Conservation (phyloP, 2,113 vertebrate species). For the Nipponia nippon region DNA sequence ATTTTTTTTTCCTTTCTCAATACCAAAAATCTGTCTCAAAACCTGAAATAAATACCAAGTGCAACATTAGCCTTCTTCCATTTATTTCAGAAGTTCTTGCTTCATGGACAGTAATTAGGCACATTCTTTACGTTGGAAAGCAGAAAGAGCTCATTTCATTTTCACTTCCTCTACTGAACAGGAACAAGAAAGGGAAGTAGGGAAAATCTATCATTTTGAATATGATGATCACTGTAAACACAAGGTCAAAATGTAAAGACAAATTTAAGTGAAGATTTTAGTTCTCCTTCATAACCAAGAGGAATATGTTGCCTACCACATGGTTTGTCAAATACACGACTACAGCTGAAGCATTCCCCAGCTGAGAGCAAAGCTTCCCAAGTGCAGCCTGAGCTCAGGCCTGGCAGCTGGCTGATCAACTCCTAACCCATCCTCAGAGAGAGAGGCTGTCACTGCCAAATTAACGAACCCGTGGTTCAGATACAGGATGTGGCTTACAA, state of each 20-base stretch:
- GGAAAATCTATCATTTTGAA: neutral
- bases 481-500: neutral
- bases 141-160: neutral
- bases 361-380: neutral
- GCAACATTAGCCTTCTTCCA: neutral
- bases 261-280: neutral
- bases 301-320: neutral
- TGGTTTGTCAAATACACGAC: neutral
- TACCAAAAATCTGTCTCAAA: neutral
- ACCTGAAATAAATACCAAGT: neutral
- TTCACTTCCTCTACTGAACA: neutral
- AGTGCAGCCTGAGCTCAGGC: rapidly evolving
- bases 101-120: neutral
- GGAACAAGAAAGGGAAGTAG: neutral
- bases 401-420: neutral
- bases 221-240: neutral
- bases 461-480: neutral
- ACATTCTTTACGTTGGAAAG: neutral
- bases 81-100: neutral
- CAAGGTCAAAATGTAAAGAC: neutral
- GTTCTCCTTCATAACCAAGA: neutral
- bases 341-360: neutral
- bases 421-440: neutral
- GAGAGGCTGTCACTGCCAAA: neutral
- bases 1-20: neutral